Evolutionary conservation across 2,797 vertebrate genomes (phyloP).

Genomic region (Oryzias dopingdopingensis): DNA sequence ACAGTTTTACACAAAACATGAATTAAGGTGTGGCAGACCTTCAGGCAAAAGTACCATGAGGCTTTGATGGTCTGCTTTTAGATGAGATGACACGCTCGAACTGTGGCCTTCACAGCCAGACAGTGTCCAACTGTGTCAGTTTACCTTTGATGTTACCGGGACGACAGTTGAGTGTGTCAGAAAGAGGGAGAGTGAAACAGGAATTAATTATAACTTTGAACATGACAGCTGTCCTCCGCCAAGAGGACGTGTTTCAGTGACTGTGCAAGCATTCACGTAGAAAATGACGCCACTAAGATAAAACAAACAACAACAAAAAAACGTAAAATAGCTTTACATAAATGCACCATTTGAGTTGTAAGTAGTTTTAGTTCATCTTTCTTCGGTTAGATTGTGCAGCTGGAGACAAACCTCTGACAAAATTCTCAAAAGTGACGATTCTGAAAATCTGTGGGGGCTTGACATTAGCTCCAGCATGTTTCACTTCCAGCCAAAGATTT

Average conservation of each 20-base stretch:
- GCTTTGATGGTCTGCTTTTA: neutral
- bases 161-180: conserved; percentile 8
- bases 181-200: conserved; percentile 7
- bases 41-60: neutral
- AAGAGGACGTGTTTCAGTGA: neutral
- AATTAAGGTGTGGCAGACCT: conserved; percentile 19
- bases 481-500: no score
- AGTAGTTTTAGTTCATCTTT: no score
- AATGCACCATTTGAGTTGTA: no score
- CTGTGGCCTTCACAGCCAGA: conserved; percentile 4
- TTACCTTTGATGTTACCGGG: conserved; percentile 4
- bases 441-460: no score
- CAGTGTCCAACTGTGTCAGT: conserved; percentile 10
- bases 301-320: no score
- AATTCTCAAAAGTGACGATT: no score
- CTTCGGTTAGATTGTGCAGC: no score
- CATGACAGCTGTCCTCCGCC: conserved; percentile 31
- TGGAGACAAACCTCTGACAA: no score
- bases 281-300: no score
- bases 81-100: conserved; percentile 1
- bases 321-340: no score
- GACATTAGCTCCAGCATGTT: no score
- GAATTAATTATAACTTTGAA: conserved; percentile 23
- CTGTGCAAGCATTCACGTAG: neutral
- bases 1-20: conserved; percentile 18